A percentile compares a stretch with the other conserved stretches of the same genome.
Evolutionary conservation across 1,140 invertebrate species (phyloP).

Genomic region (Vanessa atalanta): DNA sequence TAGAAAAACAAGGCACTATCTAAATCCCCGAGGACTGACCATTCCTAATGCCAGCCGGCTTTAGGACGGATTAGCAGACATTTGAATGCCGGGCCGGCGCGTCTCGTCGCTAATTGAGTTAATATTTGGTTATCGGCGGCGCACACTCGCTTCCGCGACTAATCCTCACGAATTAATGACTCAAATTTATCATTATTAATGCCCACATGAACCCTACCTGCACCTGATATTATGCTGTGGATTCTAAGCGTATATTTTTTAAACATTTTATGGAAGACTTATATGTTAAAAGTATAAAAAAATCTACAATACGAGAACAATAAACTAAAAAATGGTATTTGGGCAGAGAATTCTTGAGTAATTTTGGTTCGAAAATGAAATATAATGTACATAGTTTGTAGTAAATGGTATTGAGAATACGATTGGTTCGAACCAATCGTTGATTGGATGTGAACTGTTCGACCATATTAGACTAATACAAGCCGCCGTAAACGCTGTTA

Average conservation of each 20-base stretch:
- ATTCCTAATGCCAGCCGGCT: slow-evolving; percentile 51
- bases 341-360: too few relatives aligned
- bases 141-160: slow-evolving; percentile 70
- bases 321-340: too few relatives aligned
- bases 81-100: slow-evolving; percentile 65
- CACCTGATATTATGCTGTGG: slow-evolving; percentile 52
- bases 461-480: too few relatives aligned
- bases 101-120: slow-evolving; percentile 76
- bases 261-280: neutral
- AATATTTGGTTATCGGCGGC: slow-evolving; percentile 79
- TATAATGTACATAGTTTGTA: too few relatives aligned
- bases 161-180: slow-evolving; percentile 78
- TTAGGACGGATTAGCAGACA: slow-evolving; percentile 69
- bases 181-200: slow-evolving; percentile 80
- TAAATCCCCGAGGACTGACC: slow-evolving; percentile 44
- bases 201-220: slow-evolving; percentile 64
- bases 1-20: slow-evolving; percentile 31
- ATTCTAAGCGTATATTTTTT: slow-evolving; percentile 15
- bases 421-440: too few relatives aligned
- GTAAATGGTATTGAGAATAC: too few relatives aligned
- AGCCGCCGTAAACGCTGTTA: too few relatives aligned
- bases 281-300: too few relatives aligned
- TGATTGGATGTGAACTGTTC: too few relatives aligned
- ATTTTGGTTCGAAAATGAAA: too few relatives aligned
- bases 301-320: too few relatives aligned